Conservation (phyloP, 2,113 vertebrate species). For the Dromaius novaehollandiae region DNA sequence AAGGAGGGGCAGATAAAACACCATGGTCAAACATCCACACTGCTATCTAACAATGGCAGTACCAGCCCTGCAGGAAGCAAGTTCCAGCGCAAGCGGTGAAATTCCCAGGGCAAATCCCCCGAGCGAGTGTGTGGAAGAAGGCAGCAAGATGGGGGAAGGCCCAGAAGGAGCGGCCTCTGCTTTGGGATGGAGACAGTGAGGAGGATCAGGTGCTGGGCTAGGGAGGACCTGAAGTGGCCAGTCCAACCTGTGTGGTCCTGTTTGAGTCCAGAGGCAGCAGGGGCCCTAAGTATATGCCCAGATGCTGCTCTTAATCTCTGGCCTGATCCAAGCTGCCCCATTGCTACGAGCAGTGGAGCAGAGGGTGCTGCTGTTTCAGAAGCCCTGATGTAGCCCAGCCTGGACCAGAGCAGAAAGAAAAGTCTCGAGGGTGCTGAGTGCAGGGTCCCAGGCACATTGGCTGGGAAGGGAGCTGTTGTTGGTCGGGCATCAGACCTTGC, state of each 20-base stretch:
- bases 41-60: neutral
- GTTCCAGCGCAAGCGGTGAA: neutral
- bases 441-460: accelerated
- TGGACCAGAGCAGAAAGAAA: neutral
- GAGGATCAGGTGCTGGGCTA: neutral
- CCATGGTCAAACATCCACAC: accelerated
- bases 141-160: neutral
- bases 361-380: neutral
- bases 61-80: neutral
- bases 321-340: neutral
- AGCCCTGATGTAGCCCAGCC: neutral
- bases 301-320: neutral
- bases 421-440: too few relatives aligned
- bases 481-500: neutral
- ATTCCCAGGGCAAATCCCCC: neutral
- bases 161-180: neutral
- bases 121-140: neutral
- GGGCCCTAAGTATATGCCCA: neutral
- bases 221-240: neutral
- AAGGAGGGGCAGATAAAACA: neutral
- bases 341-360: neutral
- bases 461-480: neutral
- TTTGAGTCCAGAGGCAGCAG: neutral
- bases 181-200: neutral
- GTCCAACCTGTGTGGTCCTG: neutral